A percentile compares a stretch with the other conserved stretches of the same genome.
These are phyloP conservation scores for Punctoribates punctum DNA, from an alignment of 2,888 invertebrate genomes.

Conservation along the genomic window DNA sequence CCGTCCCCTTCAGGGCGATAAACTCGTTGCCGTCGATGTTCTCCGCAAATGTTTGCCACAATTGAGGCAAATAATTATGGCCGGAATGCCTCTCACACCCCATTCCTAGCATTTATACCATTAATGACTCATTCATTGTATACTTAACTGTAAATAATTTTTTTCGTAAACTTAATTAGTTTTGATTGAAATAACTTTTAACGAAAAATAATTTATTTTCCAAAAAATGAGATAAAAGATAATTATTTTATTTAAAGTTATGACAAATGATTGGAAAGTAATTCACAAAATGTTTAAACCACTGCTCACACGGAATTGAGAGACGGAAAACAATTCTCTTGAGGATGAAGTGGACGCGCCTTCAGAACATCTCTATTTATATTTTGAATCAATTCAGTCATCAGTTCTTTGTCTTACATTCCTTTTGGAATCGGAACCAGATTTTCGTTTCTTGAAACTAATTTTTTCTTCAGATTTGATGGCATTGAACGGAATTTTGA, in stretches of 20 bases:
- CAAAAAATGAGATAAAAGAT: no score
- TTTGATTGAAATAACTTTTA: background rate
- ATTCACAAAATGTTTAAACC: no score
- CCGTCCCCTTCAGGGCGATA: constrained; percentile 34
- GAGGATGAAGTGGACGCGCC: no score
- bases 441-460: constrained; percentile 68
- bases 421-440: constrained; percentile 59
- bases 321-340: no score
- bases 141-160: background rate
- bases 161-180: no score
- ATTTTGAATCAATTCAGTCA: constrained; percentile 53
- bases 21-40: constrained; percentile 32
- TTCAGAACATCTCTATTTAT: no score
- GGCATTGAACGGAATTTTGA: constrained; percentile 50
- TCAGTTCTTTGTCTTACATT: constrained; percentile 65
- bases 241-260: no score
- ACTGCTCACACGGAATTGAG: no score
- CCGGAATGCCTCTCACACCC: background rate
- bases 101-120: background rate
- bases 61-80: constrained; percentile 39
- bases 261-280: no score
- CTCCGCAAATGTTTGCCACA: constrained; percentile 35
- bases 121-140: background rate
- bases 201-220: background rate
- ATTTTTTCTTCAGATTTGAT: constrained; percentile 55